Evolutionary conservation across 2,888 invertebrate species (phyloP).

Genomic region (Cryptus armator): DNA sequence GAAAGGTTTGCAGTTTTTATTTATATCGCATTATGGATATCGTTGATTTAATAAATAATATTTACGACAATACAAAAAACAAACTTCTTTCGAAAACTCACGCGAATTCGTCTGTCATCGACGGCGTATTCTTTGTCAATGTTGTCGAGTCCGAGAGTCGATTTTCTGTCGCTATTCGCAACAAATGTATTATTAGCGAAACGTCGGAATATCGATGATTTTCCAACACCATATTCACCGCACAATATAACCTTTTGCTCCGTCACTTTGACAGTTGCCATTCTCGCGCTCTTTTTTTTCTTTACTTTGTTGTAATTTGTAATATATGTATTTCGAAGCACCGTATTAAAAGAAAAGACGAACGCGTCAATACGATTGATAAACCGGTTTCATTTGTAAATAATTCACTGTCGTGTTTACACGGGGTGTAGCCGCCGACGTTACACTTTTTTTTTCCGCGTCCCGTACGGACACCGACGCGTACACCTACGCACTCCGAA

Average conservation of each 20-base stretch:
- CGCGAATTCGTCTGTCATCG: conserved; percentile 92
- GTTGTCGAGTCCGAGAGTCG: conserved; percentile 96
- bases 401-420: background rate
- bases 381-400: background rate
- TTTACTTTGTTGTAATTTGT: background rate
- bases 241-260: conserved; percentile 97
- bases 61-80: background rate
- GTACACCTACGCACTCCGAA: conserved; percentile 17
- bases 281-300: conserved; percentile 78
- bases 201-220: conserved; percentile 96
- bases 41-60: too few species aligned
- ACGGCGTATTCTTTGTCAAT: conserved; percentile 93
- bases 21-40: background rate
- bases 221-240: conserved; percentile 98
- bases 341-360: background rate
- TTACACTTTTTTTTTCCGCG: background rate
- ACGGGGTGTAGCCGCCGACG: background rate
- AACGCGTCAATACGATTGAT: conserved; percentile 10
- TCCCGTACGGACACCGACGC: conserved; percentile 11
- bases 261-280: conserved; percentile 94
- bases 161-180: conserved; percentile 92
- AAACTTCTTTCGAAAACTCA: conserved; percentile 84
- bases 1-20: conserved; percentile 60
- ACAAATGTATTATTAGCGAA: conserved; percentile 96
- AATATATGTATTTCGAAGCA: background rate